Base-by-base conservation (phyloP, 2,113 vertebrate genomes). In the Pterocles burchelli region DNA sequence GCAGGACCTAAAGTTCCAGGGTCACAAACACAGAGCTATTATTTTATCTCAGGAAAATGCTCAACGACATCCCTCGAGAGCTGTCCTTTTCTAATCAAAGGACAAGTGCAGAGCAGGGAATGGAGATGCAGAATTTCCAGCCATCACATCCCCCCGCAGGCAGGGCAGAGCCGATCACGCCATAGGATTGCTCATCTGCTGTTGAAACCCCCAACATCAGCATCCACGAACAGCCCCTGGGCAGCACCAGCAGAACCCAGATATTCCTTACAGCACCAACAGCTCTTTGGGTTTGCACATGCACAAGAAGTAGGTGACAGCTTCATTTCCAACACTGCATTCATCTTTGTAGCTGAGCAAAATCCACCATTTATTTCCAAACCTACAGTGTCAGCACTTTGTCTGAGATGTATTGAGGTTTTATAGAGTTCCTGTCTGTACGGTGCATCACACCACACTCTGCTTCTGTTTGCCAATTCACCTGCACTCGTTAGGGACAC, bases 1-100 rank as follows among this genome's bases (percentile, higher is more conserved):
- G 90, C 88, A 90, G 83, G 85, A 94, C 90, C 95, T 84, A 75
- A 67, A 88, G 95, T 88, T 88, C 88, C 92, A 90, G 90, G 88
- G 95, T 95, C 96, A 78, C 85, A 52, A 93, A 88, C 90, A 88
- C 91, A 85, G 86, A 75, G 86, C 88, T 92, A 20, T 81, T 86
- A 72, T 93, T 96, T 94, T 46, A 71, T 90, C 72, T 72, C 88
- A 58, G 88, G 88, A 72, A 94, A 94, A 92, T 10, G 77, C 83
- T 51, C 61, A 36, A 62, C 3, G 10, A 54, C 76, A 29, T 94
- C 83, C 90, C 92, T 84, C 16, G 54, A 96, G 96, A 96, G 91
- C 84, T 57, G 84, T 79, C 85, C 92, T 94, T 90, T 46, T 29
- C 70, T 28, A 89, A 90, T 49, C 83, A 88, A 89, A 94, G 88